A percentile compares a stretch with the other conserved stretches of the same genome.
Conservation (phyloP, 2,113 vertebrate species). For the Dermatemys mawii region DNA sequence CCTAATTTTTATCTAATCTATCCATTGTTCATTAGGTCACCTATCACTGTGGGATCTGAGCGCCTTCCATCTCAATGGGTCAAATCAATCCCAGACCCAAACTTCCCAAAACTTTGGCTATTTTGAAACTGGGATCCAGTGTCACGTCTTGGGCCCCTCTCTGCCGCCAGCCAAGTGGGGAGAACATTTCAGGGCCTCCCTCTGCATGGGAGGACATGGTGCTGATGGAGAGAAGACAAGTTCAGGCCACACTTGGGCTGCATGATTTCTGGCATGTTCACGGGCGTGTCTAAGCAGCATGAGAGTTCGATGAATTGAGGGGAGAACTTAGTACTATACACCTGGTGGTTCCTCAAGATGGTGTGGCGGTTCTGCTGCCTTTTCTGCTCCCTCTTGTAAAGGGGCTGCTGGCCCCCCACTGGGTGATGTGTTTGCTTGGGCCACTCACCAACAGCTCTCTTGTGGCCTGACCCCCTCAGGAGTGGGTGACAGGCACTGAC, state of each 20-base stretch:
- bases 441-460: background rate
- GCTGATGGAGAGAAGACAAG: background rate
- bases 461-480: slow-evolving; percentile 72
- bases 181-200: background rate
- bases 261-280: background rate
- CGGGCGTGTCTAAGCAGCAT: background rate
- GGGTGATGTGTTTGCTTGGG: background rate
- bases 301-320: background rate
- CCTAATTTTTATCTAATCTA: background rate
- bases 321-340: background rate
- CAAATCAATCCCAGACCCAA: background rate
- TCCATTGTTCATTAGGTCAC: background rate
- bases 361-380: background rate
- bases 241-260: background rate
- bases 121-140: background rate
- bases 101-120: background rate
- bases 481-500: slow-evolving; percentile 96
- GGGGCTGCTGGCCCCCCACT: background rate
- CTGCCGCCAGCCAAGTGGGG: background rate
- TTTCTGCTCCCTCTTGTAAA: background rate
- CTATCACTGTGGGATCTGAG: background rate
- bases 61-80: background rate
- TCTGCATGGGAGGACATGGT: background rate
- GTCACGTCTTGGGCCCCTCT: background rate
- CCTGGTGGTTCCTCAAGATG: background rate